A percentile compares a stretch with the other conserved stretches of the same genome.
Evolutionary conservation across 2,797 vertebrate genomes (phyloP).

Genomic region (Pseudochromis fuscus): DNA sequence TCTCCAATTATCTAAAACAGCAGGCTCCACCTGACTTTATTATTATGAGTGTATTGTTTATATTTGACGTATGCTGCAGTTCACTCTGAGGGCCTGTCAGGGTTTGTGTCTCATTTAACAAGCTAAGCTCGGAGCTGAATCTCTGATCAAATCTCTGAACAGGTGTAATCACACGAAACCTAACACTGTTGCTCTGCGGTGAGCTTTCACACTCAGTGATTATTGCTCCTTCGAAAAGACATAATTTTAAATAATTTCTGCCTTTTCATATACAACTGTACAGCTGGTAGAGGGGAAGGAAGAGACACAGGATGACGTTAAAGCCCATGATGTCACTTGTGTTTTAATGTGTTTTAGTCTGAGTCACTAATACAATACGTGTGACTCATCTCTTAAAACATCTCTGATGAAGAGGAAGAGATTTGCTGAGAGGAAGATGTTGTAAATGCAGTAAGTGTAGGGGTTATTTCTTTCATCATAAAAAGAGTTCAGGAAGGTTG

Average conservation of each 20-base stretch:
- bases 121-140: conserved; percentile 26
- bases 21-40: not conserved
- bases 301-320: not conserved
- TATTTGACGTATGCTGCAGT: conserved; percentile 22
- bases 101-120: conserved; percentile 36
- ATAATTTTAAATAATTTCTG: not conserved
- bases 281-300: conserved; percentile 2
- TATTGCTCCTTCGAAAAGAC: conserved; percentile 6
- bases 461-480: conserved; percentile 11
- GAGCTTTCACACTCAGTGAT: conserved; percentile 20
- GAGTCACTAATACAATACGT: conserved; percentile 22
- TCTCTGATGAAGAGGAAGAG: conserved; percentile 25
- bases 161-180: conserved; percentile 23
- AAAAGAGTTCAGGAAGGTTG: conserved; percentile 32
- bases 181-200: conserved; percentile 18
- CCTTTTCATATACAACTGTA: not conserved
- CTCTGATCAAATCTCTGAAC: conserved; percentile 50
- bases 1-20: conserved; percentile 13
- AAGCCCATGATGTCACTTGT: conserved; percentile 46
- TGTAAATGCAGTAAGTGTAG: conserved; percentile 24
- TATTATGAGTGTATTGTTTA: not conserved
- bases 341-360: conserved; percentile 33
- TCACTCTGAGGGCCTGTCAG: conserved; percentile 19
- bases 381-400: conserved; percentile 55
- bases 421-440: not conserved